These are phyloP conservation scores for Graphium colonna DNA, from an alignment of 2,888 invertebrate species.

Conservation along the genomic window DNA sequence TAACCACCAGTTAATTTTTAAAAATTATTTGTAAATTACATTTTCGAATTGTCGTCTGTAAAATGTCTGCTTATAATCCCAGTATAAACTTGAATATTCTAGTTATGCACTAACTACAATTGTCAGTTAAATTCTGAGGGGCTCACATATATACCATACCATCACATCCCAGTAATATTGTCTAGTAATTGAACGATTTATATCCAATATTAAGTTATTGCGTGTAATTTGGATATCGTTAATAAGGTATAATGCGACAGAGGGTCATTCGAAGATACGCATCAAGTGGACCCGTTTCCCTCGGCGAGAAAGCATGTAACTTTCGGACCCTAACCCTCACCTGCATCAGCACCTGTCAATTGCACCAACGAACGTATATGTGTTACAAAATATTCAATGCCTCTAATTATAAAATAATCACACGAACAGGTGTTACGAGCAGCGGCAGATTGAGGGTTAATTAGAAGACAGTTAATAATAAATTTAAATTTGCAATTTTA, in stretches of 20 bases:
- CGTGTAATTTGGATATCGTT: conserved; percentile 20
- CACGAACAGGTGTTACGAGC: conserved; percentile 3
- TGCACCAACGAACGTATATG: conserved; percentile 7
- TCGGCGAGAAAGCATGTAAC: conserved; percentile 21
- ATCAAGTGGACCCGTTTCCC: conserved; percentile 20
- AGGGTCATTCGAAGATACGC: conserved; percentile 18
- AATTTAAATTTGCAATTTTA: too few relatives aligned
- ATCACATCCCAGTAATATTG: background rate
- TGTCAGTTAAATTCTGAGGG: background rate
- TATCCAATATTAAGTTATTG: conserved; percentile 20
- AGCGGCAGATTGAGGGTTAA: background rate
- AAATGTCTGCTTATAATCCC: too few relatives aligned
- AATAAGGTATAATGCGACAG: conserved; percentile 20
- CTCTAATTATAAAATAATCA: conserved; percentile 4
- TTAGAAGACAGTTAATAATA: background rate
- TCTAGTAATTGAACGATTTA: conserved; percentile 13
- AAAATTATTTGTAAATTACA: too few relatives aligned
- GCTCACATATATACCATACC: background rate
- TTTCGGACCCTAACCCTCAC: conserved; percentile 18
- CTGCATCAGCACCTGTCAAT: conserved; percentile 19
- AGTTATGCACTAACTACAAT: too few relatives aligned
- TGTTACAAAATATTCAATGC: conserved; percentile 16
- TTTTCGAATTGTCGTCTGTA: too few relatives aligned
- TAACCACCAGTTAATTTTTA: too few relatives aligned
- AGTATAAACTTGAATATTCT: too few relatives aligned